Evolutionary conservation across 2,113 vertebrate genomes (phyloP).

Genomic region (Athene noctua): DNA sequence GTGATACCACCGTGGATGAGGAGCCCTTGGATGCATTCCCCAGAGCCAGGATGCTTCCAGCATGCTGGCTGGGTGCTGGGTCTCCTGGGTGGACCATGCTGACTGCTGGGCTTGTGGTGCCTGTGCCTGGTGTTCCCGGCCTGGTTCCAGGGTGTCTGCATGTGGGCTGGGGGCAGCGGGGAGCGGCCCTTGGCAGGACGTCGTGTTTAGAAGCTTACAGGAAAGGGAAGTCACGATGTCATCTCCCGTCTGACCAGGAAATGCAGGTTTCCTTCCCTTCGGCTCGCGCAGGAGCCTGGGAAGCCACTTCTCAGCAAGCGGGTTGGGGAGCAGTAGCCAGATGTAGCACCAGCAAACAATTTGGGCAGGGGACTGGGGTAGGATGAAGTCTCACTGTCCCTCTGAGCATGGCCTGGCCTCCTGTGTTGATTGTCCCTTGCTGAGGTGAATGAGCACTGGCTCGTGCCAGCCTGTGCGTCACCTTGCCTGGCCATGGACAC

Average conservation of each 20-base stretch:
- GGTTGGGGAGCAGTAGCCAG: neutral
- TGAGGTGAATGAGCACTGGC: neutral
- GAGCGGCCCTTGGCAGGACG: conserved; percentile 67
- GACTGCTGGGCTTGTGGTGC: neutral
- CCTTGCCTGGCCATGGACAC: neutral
- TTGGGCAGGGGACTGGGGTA: neutral
- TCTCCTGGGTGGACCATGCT: neutral
- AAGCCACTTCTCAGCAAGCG: neutral
- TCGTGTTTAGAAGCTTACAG: conserved; percentile 70
- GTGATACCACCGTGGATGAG: rapidly evolving
- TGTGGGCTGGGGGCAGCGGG: conserved; percentile 19
- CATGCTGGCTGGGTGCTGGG: neutral
- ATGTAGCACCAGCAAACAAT: neutral
- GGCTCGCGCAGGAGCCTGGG: neutral
- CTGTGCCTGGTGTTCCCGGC: neutral
- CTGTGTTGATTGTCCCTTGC: neutral
- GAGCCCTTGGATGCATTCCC: rapidly evolving
- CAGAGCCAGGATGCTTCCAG: neutral
- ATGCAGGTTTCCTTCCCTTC: conserved; percentile 71
- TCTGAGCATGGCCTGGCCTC: neutral
- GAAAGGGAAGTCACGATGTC: conserved; percentile 72
- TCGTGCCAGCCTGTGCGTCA: neutral
- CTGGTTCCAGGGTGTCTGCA: neutral
- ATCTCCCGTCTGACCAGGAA: conserved; percentile 81
- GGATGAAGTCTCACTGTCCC: neutral